These are phyloP conservation scores for Palaemon carinicauda DNA, from an alignment of 1,140 invertebrate genomes.

Conservation along the genomic window DNA sequence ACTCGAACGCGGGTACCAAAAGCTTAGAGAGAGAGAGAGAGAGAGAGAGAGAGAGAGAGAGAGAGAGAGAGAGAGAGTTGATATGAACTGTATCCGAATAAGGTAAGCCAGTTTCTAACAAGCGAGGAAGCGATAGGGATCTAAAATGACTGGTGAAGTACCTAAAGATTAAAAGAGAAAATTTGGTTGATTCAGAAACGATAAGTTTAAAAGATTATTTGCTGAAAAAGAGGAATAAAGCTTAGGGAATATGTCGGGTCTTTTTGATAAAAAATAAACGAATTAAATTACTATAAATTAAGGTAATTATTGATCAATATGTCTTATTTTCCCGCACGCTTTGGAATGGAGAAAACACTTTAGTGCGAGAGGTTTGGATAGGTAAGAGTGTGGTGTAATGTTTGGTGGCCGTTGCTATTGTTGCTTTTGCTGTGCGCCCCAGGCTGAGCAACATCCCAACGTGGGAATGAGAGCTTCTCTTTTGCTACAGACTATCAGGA, in stretches of 20 bases:
- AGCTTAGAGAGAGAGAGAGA: background rate
- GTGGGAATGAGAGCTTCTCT: constrained; percentile 4
- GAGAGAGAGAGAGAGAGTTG: background rate
- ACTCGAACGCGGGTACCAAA: no score
- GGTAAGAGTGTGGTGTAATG: background rate
- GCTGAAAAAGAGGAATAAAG: background rate
- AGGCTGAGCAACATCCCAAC: background rate
- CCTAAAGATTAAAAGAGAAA: no score
- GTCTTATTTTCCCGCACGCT: no score
- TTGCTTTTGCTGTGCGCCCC: no score
- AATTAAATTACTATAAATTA: no score
- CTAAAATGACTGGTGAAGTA: no score
- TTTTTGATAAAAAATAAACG: no score
- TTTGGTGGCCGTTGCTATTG: background rate
- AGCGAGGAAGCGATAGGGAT: no score
- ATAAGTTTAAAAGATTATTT: no score
- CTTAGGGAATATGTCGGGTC: no score
- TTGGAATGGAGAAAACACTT: background rate
- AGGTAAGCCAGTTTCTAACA: background rate
- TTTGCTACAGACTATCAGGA: no score
- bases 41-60: background rate
- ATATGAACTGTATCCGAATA: background rate
- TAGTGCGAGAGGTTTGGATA: background rate
- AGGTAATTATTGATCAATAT: no score
- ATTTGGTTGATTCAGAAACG: background rate